Base-by-base conservation (phyloP, 2,888 invertebrate genomes). In the Ischnura elegans region DNA sequence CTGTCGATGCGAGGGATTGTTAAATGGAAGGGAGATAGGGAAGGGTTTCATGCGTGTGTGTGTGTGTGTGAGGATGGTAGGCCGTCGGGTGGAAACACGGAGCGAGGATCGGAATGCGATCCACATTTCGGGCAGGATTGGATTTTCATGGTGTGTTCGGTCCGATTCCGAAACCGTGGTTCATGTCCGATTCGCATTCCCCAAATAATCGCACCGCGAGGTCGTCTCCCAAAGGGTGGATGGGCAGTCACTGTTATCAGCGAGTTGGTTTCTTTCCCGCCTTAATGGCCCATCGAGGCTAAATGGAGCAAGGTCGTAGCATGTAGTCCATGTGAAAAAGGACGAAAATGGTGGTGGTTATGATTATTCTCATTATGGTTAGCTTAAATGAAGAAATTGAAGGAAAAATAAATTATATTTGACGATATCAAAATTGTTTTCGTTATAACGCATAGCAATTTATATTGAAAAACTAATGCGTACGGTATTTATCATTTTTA, bases 51-150 rank as follows among this genome's bases (percentile, higher is more conserved):
- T 36, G 76, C 29, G 76, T 0, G 76, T 0, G 76, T 10, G 76
- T 36, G 13, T 76, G 29, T 8, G 76, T 2, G 2, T 21, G n/a
- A 6, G 61, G 61, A n/a, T 6, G 61, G 76, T 29, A 8, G 5
- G 36, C 10, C 76, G 29, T 29, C 36, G 76, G 29, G 76, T 76
- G 76, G 76, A 36, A 76, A 76, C 76, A 36, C 16, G 61, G 61
- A 25, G 61, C 25, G 36, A 76, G 76, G 76, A 36, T 76, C 36
- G 76, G 76, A 76, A 76, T 76, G 76, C 76, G 76, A 76, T 76
- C 36, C 76, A 76, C 76, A 76, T 76, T 76, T 76, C 76, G 76
- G 76, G 6, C 13, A 29, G 76, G 76, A 36, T 76, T 36, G 76
- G 76, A 36, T 76, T 76, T 36, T 51, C n/a, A n/a, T 2, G 76